Conservation (phyloP, 2,113 vertebrate genomes). For the Stegastes partitus region DNA sequence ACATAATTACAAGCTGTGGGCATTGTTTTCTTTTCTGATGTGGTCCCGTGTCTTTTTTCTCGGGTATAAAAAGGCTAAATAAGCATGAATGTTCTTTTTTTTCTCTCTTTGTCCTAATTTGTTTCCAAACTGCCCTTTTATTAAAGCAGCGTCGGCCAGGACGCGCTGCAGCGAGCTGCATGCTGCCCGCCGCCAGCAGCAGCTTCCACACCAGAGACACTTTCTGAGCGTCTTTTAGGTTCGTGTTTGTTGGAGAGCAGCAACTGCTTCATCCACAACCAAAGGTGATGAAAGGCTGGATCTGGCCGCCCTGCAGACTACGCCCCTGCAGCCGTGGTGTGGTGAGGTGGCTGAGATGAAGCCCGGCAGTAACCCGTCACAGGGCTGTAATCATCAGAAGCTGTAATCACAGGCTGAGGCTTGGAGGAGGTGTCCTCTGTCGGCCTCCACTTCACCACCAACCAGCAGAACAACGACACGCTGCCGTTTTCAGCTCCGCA, state of each 20-base stretch:
- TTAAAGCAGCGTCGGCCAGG: conserved; percentile 53
- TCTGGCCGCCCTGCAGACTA: conserved; percentile 14
- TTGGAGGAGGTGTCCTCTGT: conserved; percentile 28
- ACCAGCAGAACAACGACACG: background rate
- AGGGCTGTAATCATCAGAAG: conserved; percentile 63
- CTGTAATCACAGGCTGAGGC: conserved; percentile 56
- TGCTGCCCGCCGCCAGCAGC: too few species aligned
- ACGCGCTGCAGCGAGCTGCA: conserved; percentile 2
- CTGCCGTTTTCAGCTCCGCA: background rate
- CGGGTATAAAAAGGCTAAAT: conserved; percentile 65
- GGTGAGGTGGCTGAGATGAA: conserved; percentile 33
- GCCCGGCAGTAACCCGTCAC: conserved; percentile 22
- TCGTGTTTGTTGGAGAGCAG: too few species aligned
- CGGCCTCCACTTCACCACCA: background rate
- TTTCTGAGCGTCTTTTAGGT: too few species aligned
- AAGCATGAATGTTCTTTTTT: conserved; percentile 66
- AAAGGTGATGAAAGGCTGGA: conserved; percentile 26
- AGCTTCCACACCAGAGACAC: too few species aligned
- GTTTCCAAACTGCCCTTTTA: conserved; percentile 53
- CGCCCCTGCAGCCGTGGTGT: conserved; percentile 35
- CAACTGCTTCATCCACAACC: background rate
- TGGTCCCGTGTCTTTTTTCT: conserved; percentile 69
- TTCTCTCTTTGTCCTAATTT: conserved; percentile 64
- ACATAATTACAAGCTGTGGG: conserved; percentile 82
- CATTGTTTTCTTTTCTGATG: conserved; percentile 81